Evolutionary conservation across 2,888 invertebrate species (phyloP), one percentile per base, ranked within the genome.

Genomic region (Cephus sareptanus): DNA sequence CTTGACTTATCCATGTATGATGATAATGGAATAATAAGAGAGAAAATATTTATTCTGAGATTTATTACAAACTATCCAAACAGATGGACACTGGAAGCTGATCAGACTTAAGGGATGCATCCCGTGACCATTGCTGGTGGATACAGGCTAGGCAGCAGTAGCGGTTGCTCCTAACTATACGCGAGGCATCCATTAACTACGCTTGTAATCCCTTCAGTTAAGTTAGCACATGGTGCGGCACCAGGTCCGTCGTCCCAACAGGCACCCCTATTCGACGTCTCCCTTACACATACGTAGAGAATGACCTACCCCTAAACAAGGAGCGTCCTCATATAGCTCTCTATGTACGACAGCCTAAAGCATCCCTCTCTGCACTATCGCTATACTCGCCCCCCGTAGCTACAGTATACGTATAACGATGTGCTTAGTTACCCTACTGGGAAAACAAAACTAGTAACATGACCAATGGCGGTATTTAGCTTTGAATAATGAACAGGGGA

Each of bases 121-220:
- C 56, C 23, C 23, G 56, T 56, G 56, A 15, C 9, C 23, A 56
- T 56, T 56, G 56, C 56, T 56, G 56, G 56, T 15, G 40, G 40
- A 56, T 23, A 56, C 40, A 56, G 6, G 4, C 23, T 56, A 56
- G 40, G 40, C 23, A 56, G 56, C 56, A 56, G 56, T 56, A 56
- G 56, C 23, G 23, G 56, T 56, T 56, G 76, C 73, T 31, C 31
- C 77, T 78, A 83, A 83, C 83, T 82, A 83, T 88, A 86, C 84
- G 86, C 82, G 86, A 81, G 85, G 88, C 89, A 88, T 90, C 90
- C 90, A 90, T 91, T 90, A 91, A 89, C 90, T 90, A 90, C 90
- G 88, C 90, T 87, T 84, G 87, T 91, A 91, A 91, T 90, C 90
- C 88, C 89, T 88, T 87, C 88, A 85, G 89, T 89, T 89, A 90